phyloP scores from a whole-genome alignment of 2,797 vertebrate genomes.

The Pipistrellus pipistrellus region DNA sequence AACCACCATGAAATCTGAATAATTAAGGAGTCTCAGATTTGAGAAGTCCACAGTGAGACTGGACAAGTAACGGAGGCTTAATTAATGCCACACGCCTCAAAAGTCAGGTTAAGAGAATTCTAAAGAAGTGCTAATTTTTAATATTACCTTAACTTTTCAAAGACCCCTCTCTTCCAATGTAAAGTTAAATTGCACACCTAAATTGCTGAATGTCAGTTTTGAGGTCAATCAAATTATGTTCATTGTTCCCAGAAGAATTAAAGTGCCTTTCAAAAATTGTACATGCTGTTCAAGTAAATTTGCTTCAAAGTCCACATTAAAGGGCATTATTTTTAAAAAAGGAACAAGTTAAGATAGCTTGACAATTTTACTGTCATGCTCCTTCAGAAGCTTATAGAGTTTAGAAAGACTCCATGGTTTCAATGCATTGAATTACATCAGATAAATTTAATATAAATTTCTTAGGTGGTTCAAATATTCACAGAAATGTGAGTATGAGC shows the following conservation, averaged over 20 bases:
- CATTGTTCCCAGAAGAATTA: conserved; percentile 30
- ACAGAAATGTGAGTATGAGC: background rate
- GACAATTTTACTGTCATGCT: background rate
- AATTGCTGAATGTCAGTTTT: conserved; percentile 30
- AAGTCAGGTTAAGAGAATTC: conserved; percentile 41
- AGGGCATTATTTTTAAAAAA: background rate
- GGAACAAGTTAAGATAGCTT: background rate
- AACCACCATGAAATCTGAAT: conserved; percentile 60
- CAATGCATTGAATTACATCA: background rate
- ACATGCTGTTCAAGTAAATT: background rate
- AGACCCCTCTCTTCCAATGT: background rate
- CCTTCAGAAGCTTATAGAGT: background rate
- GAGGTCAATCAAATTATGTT: conserved; percentile 13
- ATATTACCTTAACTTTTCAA: conserved; percentile 54
- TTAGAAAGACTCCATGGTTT: background rate
- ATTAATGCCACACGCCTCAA: conserved; percentile 53
- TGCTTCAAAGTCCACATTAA: conserved; percentile 44
- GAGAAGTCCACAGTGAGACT: conserved; percentile 10
- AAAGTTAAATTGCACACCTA: conserved; percentile 60
- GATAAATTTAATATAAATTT: too few species aligned
- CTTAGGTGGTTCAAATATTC: background rate
- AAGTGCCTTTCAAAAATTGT: conserved; percentile 31
- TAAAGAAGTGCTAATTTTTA: conserved; percentile 59
- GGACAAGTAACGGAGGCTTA: conserved; percentile 63
- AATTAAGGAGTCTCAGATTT: conserved; percentile 45